A percentile compares a stretch with the other conserved stretches of the same genome.
Conservation (phyloP, 1,140 invertebrate species). For the Hyles vespertilio region DNA sequence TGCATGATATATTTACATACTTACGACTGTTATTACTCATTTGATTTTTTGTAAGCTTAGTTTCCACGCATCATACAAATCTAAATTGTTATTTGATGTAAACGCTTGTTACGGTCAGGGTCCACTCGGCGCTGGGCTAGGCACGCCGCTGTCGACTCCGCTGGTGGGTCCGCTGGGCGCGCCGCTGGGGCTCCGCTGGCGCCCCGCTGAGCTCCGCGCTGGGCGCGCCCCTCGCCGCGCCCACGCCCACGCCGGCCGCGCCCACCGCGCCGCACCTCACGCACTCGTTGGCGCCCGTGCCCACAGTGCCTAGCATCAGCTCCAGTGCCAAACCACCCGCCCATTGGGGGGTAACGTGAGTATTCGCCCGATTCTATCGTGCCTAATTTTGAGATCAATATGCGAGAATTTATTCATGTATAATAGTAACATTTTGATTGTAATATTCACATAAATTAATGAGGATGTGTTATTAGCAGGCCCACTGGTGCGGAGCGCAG, state of each 20-base stretch:
- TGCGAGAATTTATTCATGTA: too few species aligned
- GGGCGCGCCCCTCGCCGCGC: conserved; percentile 46
- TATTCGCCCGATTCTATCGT: conserved; percentile 25
- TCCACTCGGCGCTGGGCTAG: conserved; percentile 18
- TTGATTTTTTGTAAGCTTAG: too few species aligned
- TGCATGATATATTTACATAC: too few species aligned
- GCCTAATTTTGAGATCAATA: too few species aligned
- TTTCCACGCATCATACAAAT: too few species aligned
- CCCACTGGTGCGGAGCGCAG: conserved; percentile 59
- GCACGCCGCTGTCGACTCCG: conserved; percentile 31
- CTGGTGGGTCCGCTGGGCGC: conserved; percentile 33
- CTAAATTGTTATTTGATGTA: too few species aligned
- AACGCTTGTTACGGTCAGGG: neutral
- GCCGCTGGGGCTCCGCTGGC: conserved; percentile 29
- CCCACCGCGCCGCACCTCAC: conserved; percentile 48
- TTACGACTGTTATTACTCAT: too few species aligned
- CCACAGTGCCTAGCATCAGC: conserved; percentile 66
- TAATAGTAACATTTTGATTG: too few species aligned
- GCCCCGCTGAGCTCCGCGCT: conserved; percentile 34
- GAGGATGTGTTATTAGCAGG: conserved; percentile 44
- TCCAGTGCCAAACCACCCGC: conserved; percentile 70
- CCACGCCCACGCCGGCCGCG: conserved; percentile 56
- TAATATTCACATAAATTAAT: too few species aligned
- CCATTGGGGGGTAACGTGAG: conserved; percentile 71
- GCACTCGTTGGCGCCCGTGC: conserved; percentile 60